Percentiles rank a stretch among this genome's conserved stretches.
These are phyloP conservation scores for Toxostoma redivivum DNA, from an alignment of 2,113 vertebrate genomes.

Conservation along the genomic window DNA sequence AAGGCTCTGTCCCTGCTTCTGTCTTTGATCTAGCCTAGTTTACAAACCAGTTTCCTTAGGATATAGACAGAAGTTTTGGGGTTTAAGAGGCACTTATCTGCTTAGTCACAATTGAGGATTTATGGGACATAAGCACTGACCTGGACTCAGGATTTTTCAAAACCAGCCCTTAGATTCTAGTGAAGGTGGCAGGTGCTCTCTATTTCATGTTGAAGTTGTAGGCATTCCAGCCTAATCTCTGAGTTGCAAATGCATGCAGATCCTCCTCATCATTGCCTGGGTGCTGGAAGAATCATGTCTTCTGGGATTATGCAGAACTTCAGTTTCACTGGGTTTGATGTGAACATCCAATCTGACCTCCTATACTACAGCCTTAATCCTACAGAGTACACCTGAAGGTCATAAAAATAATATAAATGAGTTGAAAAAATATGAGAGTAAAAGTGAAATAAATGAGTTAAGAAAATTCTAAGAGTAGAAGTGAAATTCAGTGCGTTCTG, in stretches of 20 bases:
- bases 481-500: neutral
- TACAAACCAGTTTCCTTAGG: neutral
- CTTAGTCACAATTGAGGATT: fast-evolving
- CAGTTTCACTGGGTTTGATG: neutral
- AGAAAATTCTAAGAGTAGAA: neutral
- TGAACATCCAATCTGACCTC: neutral
- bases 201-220: neutral
- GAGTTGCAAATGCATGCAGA: neutral
- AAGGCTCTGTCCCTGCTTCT: neutral
- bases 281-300: fast-evolving
- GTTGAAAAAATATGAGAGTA: neutral
- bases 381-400: neutral
- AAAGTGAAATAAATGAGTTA: neutral
- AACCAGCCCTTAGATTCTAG: neutral
- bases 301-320: neutral
- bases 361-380: neutral
- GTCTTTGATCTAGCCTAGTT: neutral
- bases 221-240: neutral
- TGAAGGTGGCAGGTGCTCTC: neutral
- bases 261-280: neutral
- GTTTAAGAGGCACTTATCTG: neutral
- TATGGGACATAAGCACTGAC: neutral
- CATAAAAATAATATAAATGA: neutral
- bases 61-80: neutral
- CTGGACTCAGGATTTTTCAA: neutral